These are phyloP conservation scores for Temnopleurus reevesii DNA, from an alignment of 53 echinoderm and acorn worm species.

Conservation along the genomic window DNA sequence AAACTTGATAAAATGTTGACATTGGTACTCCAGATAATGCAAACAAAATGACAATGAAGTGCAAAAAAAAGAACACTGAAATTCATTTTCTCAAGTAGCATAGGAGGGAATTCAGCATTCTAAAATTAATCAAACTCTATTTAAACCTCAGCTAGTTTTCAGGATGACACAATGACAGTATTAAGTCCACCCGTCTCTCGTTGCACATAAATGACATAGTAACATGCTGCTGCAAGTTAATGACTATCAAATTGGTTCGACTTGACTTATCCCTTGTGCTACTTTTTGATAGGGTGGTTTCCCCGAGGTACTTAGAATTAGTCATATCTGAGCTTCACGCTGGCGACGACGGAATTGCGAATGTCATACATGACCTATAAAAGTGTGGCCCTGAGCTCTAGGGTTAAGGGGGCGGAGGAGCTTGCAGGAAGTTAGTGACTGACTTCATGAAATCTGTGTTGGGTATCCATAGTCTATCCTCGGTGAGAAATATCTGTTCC, in stretches of 20 bases:
- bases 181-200: neutral
- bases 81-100: no score
- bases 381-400: constrained; percentile 9
- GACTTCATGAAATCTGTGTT: neutral
- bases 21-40: no score
- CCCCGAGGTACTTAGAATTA: neutral
- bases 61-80: no score
- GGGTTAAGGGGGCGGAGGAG: neutral
- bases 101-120: no score
- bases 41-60: no score
- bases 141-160: no score
- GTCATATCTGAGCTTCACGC: neutral
- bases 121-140: no score
- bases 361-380: constrained; percentile 16
- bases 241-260: neutral
- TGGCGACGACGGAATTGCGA: neutral
- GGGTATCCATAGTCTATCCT: neutral
- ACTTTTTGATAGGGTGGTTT: neutral
- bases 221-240: neutral
- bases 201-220: neutral
- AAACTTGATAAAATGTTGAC: no score
- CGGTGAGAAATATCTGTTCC: neutral
- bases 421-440: neutral
- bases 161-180: no score
- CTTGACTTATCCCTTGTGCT: neutral